Evolutionary conservation across 2,888 invertebrate species (phyloP).

Genomic region (Hoplodrina ambigua): DNA sequence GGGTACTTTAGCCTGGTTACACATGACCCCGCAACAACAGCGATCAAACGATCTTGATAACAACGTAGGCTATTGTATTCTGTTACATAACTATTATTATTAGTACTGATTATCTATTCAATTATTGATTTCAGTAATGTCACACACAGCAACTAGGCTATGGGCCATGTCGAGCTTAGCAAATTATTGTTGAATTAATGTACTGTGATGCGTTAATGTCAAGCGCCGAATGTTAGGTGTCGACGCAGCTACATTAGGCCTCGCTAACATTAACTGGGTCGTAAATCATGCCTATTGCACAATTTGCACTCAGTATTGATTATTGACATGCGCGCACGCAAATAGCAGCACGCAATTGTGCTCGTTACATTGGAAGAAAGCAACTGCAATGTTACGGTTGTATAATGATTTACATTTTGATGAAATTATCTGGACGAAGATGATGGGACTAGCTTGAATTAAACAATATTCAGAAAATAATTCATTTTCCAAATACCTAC

Average conservation of each 20-base stretch:
- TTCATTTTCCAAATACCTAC: too few species aligned
- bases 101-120: neutral
- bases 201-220: constrained; percentile 37
- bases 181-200: constrained; percentile 37
- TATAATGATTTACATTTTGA: too few species aligned
- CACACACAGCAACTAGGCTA: constrained; percentile 2
- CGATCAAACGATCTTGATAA: neutral
- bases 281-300: constrained; percentile 45
- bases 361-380: constrained; percentile 9
- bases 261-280: constrained; percentile 16
- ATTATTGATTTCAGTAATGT: constrained; percentile 13
- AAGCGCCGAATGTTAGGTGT: constrained; percentile 39
- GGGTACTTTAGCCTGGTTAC: too few species aligned
- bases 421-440: too few species aligned
- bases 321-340: constrained; percentile 43
- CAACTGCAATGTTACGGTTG: neutral
- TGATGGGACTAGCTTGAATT: too few species aligned
- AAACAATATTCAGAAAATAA: too few species aligned
- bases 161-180: constrained; percentile 16
- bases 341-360: constrained; percentile 17
- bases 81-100: neutral
- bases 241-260: constrained; percentile 26
- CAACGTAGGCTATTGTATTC: neutral
- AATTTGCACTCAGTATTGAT: constrained; percentile 42
- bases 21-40: neutral